Base-by-base conservation (phyloP, 2,797 vertebrate genomes). In the Poecilia gillii region DNA sequence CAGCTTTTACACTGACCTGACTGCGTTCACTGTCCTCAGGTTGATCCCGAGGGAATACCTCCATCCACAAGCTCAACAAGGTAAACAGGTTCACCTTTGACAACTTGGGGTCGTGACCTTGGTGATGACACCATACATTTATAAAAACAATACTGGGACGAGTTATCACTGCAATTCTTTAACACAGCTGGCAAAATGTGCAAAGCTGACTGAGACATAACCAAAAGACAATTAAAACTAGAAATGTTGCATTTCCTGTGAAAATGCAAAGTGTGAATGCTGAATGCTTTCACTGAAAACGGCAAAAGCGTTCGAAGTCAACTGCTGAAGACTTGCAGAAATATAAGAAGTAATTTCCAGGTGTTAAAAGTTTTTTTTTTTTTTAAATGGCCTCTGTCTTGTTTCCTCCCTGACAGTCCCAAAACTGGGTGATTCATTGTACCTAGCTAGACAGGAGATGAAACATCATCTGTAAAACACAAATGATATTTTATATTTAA, bases 71-170 rank as follows among this genome's bases (percentile, higher is more conserved):
- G 88, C 98, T 99, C 88, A 99, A 83, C 83, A 99, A 85, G 41
- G 97, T 99, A 80, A 98, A 98, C 77, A 99, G 96, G 92, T 98
- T 99, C 41, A 96, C 96, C 94, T 97, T 97, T n/a, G 98, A 98
- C 81, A 99, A 93, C 80, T 97, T 96, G 87, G 96, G 97, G 80
- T 93, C 95, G 84, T 96, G 95, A 81, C 97, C 98, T 99, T 89
- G 57, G n/a, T 25, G 28, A 4, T 8, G 3, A 74, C n/a, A 25
- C 11, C 39, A 64, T 13, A 41, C 6, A 3, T 53, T 53, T 25
- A 53, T 53, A 11, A 31, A 28, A 11, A n/a, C 28, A 59, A 41
- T 16, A 59, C 51, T 33, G 31, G 3, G 13, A 73, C 6, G 6
- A 25, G 12, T n/a, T 6, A 64, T 33, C 31, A 28, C 3, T 41